Evolutionary conservation across 2,888 invertebrate species (phyloP).

Genomic region (Macropis europaea): DNA sequence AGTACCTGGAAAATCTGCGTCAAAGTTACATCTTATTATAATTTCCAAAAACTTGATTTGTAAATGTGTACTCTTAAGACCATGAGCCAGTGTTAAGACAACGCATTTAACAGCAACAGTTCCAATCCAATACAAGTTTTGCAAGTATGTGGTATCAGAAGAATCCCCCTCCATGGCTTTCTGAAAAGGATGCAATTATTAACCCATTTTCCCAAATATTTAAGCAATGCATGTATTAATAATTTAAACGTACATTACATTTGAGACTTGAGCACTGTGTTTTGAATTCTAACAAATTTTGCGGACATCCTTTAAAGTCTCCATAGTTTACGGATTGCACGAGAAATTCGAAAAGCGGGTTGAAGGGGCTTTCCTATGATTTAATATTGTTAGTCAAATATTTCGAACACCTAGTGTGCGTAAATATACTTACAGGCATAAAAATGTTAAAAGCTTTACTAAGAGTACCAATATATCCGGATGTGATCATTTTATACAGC

Average conservation of each 20-base stretch:
- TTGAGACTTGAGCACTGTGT: slow-evolving; percentile 67
- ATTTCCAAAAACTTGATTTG: slow-evolving; percentile 84
- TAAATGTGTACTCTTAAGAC: slow-evolving; percentile 84
- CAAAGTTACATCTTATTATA: slow-evolving; percentile 67
- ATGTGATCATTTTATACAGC: slow-evolving; percentile 81
- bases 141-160: slow-evolving; percentile 79
- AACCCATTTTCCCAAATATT: background rate
- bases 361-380: slow-evolving; percentile 85
- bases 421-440: slow-evolving; percentile 82
- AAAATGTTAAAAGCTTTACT: slow-evolving; percentile 86
- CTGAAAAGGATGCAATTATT: slow-evolving; percentile 48
- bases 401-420: background rate
- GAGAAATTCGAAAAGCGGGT: slow-evolving; percentile 83
- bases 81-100: slow-evolving; percentile 83
- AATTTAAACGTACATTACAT: slow-evolving; percentile 64
- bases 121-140: slow-evolving; percentile 82
- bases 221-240: background rate
- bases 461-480: slow-evolving; percentile 83
- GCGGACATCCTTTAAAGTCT: slow-evolving; percentile 70
- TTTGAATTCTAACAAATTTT: slow-evolving; percentile 78
- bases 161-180: slow-evolving; percentile 73
- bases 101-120: slow-evolving; percentile 83
- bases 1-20: slow-evolving; percentile 68
- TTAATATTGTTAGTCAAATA: background rate
- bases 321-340: slow-evolving; percentile 78